These are phyloP conservation scores for Cyanoderma ruficeps DNA, from an alignment of 2,113 vertebrate genomes.

Conservation along the genomic window DNA sequence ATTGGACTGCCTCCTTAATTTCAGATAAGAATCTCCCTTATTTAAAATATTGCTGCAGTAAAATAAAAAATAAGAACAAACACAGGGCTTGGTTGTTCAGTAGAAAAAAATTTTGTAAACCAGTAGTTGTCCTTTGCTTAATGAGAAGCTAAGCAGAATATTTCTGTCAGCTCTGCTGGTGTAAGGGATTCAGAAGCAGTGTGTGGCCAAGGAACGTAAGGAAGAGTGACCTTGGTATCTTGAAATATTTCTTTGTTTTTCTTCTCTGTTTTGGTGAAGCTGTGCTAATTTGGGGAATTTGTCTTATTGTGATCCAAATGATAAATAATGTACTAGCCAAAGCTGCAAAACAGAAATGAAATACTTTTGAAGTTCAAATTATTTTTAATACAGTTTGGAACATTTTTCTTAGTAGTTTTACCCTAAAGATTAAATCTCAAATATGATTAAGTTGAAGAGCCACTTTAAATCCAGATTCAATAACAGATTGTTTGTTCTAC, in stretches of 20 bases:
- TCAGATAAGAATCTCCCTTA: background rate
- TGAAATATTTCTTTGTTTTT: background rate
- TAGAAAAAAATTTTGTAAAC: background rate
- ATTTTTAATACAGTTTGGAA: background rate
- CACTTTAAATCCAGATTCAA: background rate
- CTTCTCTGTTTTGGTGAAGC: background rate
- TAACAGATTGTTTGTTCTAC: background rate
- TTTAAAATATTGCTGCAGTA: background rate
- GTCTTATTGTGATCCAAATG: background rate
- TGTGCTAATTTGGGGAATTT: background rate
- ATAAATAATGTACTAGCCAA: background rate
- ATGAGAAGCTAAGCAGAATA: constrained; percentile 3
- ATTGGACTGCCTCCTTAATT: background rate
- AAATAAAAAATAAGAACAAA: background rate
- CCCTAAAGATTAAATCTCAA: background rate
- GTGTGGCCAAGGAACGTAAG: background rate
- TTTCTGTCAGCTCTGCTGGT: background rate
- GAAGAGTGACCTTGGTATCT: constrained; percentile 6
- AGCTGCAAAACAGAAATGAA: background rate
- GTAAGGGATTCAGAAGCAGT: background rate
- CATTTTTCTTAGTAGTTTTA: background rate
- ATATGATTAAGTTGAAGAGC: background rate
- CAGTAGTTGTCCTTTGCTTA: background rate
- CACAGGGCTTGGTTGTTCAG: background rate
- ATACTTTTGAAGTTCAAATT: background rate